These are phyloP conservation scores for Poliocrania exsul DNA, from an alignment of 2,797 vertebrate genomes.

Conservation along the genomic window DNA sequence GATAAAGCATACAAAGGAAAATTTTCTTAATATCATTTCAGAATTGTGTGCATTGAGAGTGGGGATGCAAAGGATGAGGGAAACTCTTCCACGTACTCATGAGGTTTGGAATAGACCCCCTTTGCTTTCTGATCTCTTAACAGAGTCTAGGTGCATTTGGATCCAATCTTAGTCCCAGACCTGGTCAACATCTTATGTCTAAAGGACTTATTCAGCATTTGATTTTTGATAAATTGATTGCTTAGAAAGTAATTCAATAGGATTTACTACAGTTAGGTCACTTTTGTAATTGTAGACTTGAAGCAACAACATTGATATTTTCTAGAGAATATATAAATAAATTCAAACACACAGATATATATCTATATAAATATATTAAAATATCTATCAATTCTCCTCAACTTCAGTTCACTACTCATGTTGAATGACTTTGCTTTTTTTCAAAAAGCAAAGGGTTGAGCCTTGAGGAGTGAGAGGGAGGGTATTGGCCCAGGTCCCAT, in stretches of 20 bases:
- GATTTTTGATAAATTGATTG: not conserved
- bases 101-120: not conserved
- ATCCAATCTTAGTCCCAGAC: not conserved
- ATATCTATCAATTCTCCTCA: not conserved
- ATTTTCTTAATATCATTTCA: not conserved
- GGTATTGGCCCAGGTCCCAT: not conserved
- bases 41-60: not conserved
- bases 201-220: not conserved
- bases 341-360: too few relatives aligned
- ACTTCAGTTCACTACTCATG: not conserved
- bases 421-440: not conserved
- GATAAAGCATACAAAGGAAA: not conserved
- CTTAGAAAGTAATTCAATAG: not conserved
- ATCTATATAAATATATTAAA: not conserved
- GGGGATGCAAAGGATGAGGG: not conserved
- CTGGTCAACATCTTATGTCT: not conserved
- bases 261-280: not conserved
- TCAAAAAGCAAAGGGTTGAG: not conserved
- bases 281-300: not conserved
- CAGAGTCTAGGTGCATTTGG: not conserved
- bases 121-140: not conserved
- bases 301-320: not conserved
- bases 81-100: not conserved
- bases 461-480: accelerated
- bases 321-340: too few relatives aligned